Evolutionary conservation across 2,113 vertebrate species (phyloP).

Genomic region (Zootoca vivipara): DNA sequence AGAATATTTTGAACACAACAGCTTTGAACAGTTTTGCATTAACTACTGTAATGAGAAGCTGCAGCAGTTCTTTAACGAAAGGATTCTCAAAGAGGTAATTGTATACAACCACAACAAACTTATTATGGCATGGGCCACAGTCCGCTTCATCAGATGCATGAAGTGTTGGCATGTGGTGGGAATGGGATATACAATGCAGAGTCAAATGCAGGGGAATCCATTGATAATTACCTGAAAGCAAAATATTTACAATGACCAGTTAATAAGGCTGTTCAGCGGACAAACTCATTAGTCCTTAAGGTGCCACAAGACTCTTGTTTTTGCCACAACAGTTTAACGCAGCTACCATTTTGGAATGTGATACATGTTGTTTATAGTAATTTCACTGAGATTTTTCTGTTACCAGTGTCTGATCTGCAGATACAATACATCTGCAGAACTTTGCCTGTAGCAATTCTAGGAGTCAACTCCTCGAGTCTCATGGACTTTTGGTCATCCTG

Average conservation of each 20-base stretch:
- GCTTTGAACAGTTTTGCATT: conserved; percentile 99
- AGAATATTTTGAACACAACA: conserved; percentile 99
- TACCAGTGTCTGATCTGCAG: not conserved
- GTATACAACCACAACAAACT: too few species aligned
- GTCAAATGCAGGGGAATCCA: too few species aligned
- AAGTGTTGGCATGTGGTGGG: not conserved
- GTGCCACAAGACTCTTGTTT: too few species aligned
- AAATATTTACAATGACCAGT: too few species aligned
- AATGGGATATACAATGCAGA: too few species aligned
- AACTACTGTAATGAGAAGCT: conserved; percentile 99
- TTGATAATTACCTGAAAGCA: too few species aligned
- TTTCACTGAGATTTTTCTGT: not conserved
- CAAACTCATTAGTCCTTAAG: too few species aligned
- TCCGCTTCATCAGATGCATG: too few species aligned
- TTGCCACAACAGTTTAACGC: too few species aligned
- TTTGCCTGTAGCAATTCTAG: not conserved
- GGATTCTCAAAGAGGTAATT: conserved; percentile 97
- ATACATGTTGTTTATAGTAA: not conserved
- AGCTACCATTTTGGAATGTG: too few species aligned
- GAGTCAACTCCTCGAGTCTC: not conserved
- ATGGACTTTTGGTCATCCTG: not conserved
- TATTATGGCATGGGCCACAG: too few species aligned
- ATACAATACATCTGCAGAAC: not conserved
- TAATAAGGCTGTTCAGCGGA: too few species aligned
- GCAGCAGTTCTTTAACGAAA: conserved; percentile 99